Evolutionary conservation across 2,113 vertebrate genomes (phyloP).

Genomic region (Genyomyrus donnyi): DNA sequence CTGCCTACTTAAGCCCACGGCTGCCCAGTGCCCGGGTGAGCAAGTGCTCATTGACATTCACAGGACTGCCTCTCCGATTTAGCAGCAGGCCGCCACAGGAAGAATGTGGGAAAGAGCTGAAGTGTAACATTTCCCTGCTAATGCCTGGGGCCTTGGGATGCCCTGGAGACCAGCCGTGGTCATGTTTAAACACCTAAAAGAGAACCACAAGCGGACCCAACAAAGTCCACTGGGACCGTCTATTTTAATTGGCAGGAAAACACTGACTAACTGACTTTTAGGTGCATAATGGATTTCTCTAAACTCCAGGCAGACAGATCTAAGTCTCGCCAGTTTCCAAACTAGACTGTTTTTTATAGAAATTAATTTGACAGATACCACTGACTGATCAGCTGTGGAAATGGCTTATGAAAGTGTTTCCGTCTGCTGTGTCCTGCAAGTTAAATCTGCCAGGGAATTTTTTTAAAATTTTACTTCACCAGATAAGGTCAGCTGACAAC

Average conservation of each 20-base stretch:
- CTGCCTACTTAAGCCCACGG: conserved; percentile 29
- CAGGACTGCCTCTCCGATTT: conserved; percentile 10
- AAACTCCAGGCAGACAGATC: neutral
- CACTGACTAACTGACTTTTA: neutral
- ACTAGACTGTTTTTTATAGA: neutral
- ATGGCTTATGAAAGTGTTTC: neutral
- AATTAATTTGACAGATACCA: neutral
- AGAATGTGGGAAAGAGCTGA: conserved; percentile 7
- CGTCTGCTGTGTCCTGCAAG: neutral
- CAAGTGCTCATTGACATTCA: conserved; percentile 37
- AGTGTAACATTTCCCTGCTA: neutral
- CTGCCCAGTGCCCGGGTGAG: conserved; percentile 23
- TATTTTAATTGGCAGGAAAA: conserved; percentile 14
- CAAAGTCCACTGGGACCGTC: neutral
- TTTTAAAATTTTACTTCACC: neutral
- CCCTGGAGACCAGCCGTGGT: conserved; percentile 3
- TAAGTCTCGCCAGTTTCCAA: neutral
- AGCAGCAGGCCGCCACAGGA: conserved; percentile 3
- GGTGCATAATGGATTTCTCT: neutral
- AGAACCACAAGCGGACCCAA: neutral
- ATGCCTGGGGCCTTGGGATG: neutral
- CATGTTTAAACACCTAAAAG: neutral
- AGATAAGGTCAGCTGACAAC: neutral
- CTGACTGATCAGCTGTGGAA: neutral
- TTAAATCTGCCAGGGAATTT: neutral